Evolutionary conservation across 2,888 invertebrate genomes (phyloP).

Genomic region (Colostygia pectinataria): DNA sequence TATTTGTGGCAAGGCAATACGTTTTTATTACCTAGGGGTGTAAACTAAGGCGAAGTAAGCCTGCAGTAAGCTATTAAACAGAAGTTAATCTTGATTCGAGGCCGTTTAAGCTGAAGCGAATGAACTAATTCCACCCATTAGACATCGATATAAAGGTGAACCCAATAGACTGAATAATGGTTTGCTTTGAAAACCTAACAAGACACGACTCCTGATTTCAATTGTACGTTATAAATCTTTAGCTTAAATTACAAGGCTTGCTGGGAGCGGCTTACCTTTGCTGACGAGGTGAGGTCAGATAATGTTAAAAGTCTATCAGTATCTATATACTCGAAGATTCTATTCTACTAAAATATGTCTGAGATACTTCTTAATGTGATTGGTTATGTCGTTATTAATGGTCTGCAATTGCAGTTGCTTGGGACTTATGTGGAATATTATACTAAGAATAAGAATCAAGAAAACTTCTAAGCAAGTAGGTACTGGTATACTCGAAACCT

Average conservation of each 20-base stretch:
- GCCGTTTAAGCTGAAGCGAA: constrained; percentile 27
- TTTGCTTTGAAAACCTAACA: constrained; percentile 44
- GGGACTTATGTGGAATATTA: no score
- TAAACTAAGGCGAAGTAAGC: background rate
- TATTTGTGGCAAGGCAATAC: no score
- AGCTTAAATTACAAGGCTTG: constrained; percentile 42
- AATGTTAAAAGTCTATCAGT: constrained; percentile 38
- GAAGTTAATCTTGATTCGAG: constrained; percentile 21
- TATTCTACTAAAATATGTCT: constrained; percentile 3
- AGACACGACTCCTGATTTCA: constrained; percentile 54
- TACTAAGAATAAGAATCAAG: no score
- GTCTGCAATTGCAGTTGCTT: background rate
- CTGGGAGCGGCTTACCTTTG: constrained; percentile 54
- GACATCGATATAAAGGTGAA: constrained; percentile 39
- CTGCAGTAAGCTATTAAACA: constrained; percentile 17
- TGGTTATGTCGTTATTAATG: background rate
- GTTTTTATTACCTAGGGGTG: constrained; percentile 1
- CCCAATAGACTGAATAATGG: constrained; percentile 43
- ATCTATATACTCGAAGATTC: constrained; percentile 1
- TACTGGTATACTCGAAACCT: no score
- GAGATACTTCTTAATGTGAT: background rate
- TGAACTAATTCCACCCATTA: constrained; percentile 32
- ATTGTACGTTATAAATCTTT: constrained; percentile 48
- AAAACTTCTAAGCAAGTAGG: no score
- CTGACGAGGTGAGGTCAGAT: constrained; percentile 53